Conservation (phyloP, 2,113 vertebrate genomes). For the Acrocephalus arundinaceus region DNA sequence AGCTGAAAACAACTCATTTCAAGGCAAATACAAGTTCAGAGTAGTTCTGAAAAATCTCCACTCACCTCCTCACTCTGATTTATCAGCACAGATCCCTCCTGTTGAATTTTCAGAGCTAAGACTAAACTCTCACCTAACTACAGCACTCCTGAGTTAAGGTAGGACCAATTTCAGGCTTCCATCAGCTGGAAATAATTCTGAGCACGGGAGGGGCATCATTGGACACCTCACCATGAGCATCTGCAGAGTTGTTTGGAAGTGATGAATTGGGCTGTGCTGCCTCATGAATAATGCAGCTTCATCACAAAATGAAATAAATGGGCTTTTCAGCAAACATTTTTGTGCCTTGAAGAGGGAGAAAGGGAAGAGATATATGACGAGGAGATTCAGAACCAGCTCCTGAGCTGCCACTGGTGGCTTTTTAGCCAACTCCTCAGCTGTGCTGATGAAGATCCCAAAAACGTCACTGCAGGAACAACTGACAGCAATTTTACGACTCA, state of each 20-base stretch:
- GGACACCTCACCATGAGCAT: neutral
- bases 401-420: neutral
- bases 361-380: neutral
- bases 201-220: neutral
- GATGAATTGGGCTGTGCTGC: neutral
- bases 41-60: neutral
- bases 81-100: neutral
- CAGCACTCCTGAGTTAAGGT: neutral
- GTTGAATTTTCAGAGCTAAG: neutral
- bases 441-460: neutral
- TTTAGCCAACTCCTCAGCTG: neutral
- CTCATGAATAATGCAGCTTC: conserved; percentile 1
- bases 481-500: neutral
- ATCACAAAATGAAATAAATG: neutral
- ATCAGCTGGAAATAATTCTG: neutral
- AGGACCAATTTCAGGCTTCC: neutral
- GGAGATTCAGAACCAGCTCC: neutral
- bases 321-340: neutral
- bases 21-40: neutral
- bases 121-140: neutral
- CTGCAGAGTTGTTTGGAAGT: neutral
- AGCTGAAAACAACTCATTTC: neutral
- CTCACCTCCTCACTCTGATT: neutral
- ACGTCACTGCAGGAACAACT: neutral
- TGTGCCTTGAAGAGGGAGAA: neutral